Evolutionary conservation across 2,888 invertebrate genomes (phyloP), one percentile per base, ranked within the genome.

Genomic region (Aricia artaxerxes): DNA sequence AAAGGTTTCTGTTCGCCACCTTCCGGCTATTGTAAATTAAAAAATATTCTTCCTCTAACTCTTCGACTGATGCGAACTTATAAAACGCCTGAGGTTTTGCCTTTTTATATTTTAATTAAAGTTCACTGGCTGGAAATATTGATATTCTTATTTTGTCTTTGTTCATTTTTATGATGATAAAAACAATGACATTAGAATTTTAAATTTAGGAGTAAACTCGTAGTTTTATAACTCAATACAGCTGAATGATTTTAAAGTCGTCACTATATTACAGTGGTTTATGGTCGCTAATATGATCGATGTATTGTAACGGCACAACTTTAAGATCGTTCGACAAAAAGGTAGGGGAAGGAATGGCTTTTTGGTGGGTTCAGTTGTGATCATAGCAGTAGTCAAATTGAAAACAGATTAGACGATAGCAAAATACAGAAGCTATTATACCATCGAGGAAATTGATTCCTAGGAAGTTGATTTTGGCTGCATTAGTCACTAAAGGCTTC

Each of bases 1-100:
- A 85, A 89, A 85, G 87, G 86, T 86, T 87, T 85, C 86, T 87
- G 87, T 89, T 88, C 85, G 84, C 83, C 86, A 90, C 91, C 93
- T 91, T 86, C 85, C 83, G 93, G 91, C 91, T 88, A 92, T 91
- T 88, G 89, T 88, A 93, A 92, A 94, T 93, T 93, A 93, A 92
- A 83, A 92, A 92, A 90, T 88, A 88, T 88, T 88, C 88, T 88
- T 90, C 91, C 88, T 90, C 87, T 79, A 76, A 79, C 75, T 76
- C 61, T 61, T 75, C 61, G 75, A 61, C 61, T 75, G 75, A 61
- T 79, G 64, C 75, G 49, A 64, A 69, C 78, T 78, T 78, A 13
- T 49, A 78, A 57, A 76, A 57, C 35, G 76, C 76, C 76, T 16
- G 57, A 76, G 76, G 76, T 76, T 76, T 76, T 0, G 57, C 31